A percentile compares a stretch with the other conserved stretches of the same genome.
Evolutionary conservation across 1,140 invertebrate genomes (phyloP).

Genomic region (Rhyzopertha dominica): DNA sequence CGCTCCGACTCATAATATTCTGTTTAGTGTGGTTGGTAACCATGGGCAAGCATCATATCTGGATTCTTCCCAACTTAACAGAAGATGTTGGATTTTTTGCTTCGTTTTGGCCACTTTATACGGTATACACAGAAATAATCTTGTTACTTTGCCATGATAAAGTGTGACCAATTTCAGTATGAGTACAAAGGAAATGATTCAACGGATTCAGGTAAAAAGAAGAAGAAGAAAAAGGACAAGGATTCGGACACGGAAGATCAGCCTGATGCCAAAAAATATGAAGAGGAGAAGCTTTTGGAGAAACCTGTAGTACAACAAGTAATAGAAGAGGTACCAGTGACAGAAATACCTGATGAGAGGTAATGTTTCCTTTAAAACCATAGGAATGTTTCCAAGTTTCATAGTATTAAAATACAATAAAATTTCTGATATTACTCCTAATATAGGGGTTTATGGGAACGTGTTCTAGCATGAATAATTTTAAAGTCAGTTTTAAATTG

Average conservation of each 20-base stretch:
- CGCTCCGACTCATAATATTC: conserved; percentile 87
- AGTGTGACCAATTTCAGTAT: conserved; percentile 52
- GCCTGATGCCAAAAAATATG: conserved; percentile 42
- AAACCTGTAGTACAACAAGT: conserved; percentile 17
- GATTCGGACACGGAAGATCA: conserved; percentile 66
- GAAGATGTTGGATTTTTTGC: conserved; percentile 99
- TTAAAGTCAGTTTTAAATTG: too few relatives aligned
- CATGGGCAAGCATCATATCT: conserved; percentile 88
- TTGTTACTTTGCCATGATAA: conserved; percentile 5
- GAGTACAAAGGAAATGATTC: conserved; percentile 64
- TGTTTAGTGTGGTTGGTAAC: conserved; percentile 86
- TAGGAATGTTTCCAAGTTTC: too few relatives aligned
- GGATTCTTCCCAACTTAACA: conserved; percentile 96
- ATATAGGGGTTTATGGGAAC: too few relatives aligned
- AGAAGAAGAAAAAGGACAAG: conserved; percentile 76
- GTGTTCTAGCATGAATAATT: too few relatives aligned
- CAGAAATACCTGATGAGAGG: too few relatives aligned
- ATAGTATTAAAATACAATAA: not conserved
- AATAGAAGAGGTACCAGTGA: conserved; percentile 3
- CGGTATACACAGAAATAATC: conserved; percentile 57
- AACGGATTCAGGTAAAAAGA: conserved; percentile 60
- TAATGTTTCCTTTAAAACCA: too few relatives aligned
- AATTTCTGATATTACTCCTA: not conserved
- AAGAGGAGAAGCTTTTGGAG: conserved; percentile 32
- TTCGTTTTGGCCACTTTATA: conserved; percentile 97